phyloP scores from a whole-genome alignment of 2,888 invertebrate species.

The Hololepta plana region DNA sequence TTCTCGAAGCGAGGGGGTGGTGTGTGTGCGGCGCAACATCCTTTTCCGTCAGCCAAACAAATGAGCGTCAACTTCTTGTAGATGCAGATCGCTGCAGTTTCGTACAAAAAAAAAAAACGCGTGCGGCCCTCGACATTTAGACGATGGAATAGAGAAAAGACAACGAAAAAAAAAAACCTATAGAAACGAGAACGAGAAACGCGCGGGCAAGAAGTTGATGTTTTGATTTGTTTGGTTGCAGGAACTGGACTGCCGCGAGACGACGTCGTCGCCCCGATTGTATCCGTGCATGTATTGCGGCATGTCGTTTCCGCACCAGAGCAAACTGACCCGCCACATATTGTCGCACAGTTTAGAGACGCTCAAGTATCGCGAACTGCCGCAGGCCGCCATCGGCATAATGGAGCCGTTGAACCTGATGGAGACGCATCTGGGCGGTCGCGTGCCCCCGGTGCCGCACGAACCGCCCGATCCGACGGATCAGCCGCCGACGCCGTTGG shows the following conservation, averaged over 20 bases:
- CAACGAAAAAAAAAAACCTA: constrained; percentile 1
- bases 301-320: constrained; percentile 74
- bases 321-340: constrained; percentile 78
- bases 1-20: no score
- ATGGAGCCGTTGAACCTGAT: constrained; percentile 21
- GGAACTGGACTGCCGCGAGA: constrained; percentile 52
- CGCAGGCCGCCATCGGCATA: constrained; percentile 30
- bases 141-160: not conserved
- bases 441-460: constrained; percentile 19
- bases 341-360: constrained; percentile 77
- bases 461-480: constrained; percentile 31
- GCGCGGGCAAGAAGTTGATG: constrained; percentile 80
- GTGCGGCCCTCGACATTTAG: no score
- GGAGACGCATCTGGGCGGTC: constrained; percentile 26
- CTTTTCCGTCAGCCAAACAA: constrained; percentile 42
- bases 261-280: constrained; percentile 33
- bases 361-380: constrained; percentile 64
- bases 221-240: constrained; percentile 64
- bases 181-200: constrained; percentile 13
- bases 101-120: no score
- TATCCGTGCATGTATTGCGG: constrained; percentile 84
- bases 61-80: constrained; percentile 80
- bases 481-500: constrained; percentile 35
- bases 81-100: no score
- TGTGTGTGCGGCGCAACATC: constrained; percentile 15